Percentiles rank a stretch among this genome's conserved stretches.
phyloP scores from a whole-genome alignment of 2,888 invertebrate genomes.

The Eupeodes luniger region DNA sequence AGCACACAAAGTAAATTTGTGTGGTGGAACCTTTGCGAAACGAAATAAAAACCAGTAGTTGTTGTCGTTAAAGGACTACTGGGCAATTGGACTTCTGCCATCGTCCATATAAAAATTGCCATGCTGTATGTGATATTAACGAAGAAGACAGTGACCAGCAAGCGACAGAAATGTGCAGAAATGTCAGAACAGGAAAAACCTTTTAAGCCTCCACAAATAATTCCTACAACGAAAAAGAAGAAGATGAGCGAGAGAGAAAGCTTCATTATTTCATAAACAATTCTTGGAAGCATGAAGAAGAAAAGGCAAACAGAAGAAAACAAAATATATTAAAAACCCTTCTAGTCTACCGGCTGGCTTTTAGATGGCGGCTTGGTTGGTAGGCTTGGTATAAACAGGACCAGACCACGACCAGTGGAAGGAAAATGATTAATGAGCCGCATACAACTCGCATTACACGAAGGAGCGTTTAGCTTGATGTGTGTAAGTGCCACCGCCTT shows the following conservation, averaged over 20 bases:
- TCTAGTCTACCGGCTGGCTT: slow-evolving; percentile 1
- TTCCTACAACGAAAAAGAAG: slow-evolving; percentile 15
- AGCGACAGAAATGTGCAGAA: slow-evolving; percentile 57
- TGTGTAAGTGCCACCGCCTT: slow-evolving; percentile 75
- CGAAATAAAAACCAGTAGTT: slow-evolving; percentile 66
- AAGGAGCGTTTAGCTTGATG: slow-evolving; percentile 73
- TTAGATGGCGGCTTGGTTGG: slow-evolving; percentile 12
- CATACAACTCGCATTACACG: slow-evolving; percentile 71
- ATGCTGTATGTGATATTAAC: slow-evolving; percentile 42
- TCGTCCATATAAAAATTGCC: slow-evolving; percentile 25
- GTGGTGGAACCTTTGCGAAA: slow-evolving; percentile 41
- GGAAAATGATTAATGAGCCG: slow-evolving; percentile 75
- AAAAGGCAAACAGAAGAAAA: neutral
- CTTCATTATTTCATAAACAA: slow-evolving; percentile 15
- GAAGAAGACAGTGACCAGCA: slow-evolving; percentile 50
- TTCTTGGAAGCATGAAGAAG: slow-evolving; percentile 15
- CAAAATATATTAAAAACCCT: slow-evolving; percentile 46
- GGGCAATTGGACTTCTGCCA: slow-evolving; percentile 63
- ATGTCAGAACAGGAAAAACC: slow-evolving; percentile 75
- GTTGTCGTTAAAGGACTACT: slow-evolving; percentile 58
- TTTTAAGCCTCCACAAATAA: slow-evolving; percentile 66
- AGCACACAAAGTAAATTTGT: slow-evolving; percentile 61
- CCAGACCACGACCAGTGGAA: slow-evolving; percentile 34
- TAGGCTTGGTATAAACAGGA: neutral
- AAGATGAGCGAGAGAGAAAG: slow-evolving; percentile 36